Conservation (phyloP, 2,888 invertebrate genomes). For the Scelioninae gen. 1 region DNA sequence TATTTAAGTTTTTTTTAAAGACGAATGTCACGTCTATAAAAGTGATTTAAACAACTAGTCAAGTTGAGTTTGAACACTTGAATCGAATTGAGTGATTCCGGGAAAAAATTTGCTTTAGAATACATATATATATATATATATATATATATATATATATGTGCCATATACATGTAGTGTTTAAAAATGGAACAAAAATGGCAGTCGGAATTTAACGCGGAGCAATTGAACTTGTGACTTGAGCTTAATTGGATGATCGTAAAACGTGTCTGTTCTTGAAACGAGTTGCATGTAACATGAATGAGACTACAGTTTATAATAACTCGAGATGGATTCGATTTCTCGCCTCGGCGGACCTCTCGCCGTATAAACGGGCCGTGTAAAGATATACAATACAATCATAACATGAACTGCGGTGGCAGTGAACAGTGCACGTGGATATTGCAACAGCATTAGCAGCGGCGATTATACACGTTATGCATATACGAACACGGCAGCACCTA, state of each 20-base stretch:
- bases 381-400: slow-evolving; percentile 80
- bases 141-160: too few species aligned
- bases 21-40: not conserved
- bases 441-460: slow-evolving; percentile 81
- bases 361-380: slow-evolving; percentile 74
- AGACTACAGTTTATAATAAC: slow-evolving; percentile 33
- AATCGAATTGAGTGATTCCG: not conserved
- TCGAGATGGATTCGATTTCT: slow-evolving; percentile 68
- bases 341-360: slow-evolving; percentile 74
- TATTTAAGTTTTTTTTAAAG: too few species aligned
- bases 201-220: slow-evolving; percentile 10
- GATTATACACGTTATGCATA: slow-evolving; percentile 79
- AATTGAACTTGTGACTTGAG: slow-evolving; percentile 24
- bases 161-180: not conserved
- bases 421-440: slow-evolving; percentile 84
- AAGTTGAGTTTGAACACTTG: slow-evolving; percentile 2
- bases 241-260: not conserved
- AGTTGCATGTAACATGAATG: slow-evolving; percentile 32
- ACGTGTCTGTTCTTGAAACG: slow-evolving; percentile 14
- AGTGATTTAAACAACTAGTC: slow-evolving; percentile 9
- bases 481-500: slow-evolving; percentile 83
- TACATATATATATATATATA: too few species aligned
- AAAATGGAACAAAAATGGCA: slow-evolving; percentile 24
- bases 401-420: slow-evolving; percentile 84
- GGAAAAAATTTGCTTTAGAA: not conserved